Evolutionary conservation across 2,113 vertebrate genomes (phyloP).

Genomic region (Hassar affinis): DNA sequence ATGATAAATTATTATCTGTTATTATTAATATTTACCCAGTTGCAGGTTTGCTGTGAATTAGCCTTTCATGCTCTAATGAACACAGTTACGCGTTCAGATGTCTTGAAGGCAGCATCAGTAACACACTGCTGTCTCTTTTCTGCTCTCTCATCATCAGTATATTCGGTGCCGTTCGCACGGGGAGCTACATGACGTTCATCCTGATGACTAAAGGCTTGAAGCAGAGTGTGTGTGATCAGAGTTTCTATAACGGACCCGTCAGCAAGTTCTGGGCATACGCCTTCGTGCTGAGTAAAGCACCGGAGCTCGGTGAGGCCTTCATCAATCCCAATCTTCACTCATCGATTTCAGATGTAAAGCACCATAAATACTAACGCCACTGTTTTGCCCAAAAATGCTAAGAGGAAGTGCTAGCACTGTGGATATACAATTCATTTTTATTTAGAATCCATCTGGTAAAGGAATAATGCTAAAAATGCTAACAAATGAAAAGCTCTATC

Average conservation of each 20-base stretch:
- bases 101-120: background rate
- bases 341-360: background rate
- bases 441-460: background rate
- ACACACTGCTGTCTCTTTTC: background rate
- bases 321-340: background rate
- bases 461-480: background rate
- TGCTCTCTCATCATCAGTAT: slow-evolving; percentile 74
- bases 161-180: slow-evolving; percentile 96
- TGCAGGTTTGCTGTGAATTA: background rate
- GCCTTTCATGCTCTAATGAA: background rate
- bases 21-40: background rate
- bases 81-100: background rate
- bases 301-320: slow-evolving; percentile 89
- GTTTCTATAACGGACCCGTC: slow-evolving; percentile 98
- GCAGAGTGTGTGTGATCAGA: slow-evolving; percentile 97
- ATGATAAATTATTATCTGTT: no score
- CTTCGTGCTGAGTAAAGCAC: slow-evolving; percentile 98
- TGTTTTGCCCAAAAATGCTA: background rate
- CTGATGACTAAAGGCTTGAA: slow-evolving; percentile 98
- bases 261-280: slow-evolving; percentile 99
- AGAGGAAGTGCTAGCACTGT: background rate
- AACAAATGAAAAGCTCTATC: background rate
- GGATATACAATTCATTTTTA: background rate
- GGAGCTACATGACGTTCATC: slow-evolving; percentile 95
- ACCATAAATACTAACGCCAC: no score